phyloP scores from a whole-genome alignment of 2,888 invertebrate species.

The Zonitis immaculata region DNA sequence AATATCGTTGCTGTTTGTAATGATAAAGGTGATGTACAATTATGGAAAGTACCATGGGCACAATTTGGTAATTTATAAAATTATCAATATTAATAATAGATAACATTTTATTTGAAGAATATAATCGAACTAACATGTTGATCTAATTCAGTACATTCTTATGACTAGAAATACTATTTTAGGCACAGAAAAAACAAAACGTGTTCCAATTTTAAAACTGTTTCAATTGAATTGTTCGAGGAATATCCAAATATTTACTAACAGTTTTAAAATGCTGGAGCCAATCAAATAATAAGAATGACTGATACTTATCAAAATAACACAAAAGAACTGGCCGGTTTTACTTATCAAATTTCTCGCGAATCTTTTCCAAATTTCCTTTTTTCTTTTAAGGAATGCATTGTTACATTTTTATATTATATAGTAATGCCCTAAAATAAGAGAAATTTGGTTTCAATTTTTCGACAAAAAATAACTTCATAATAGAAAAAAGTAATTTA shows the following conservation, averaged over 20 bases:
- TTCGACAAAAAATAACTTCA: not conserved
- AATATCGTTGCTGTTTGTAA: slow-evolving; percentile 40
- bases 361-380: not conserved
- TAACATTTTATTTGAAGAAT: slow-evolving; percentile 41
- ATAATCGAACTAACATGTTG: slow-evolving; percentile 38
- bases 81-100: slow-evolving; percentile 26
- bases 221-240: not conserved
- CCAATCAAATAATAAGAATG: slow-evolving; percentile 25
- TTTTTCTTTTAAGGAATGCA: slow-evolving; percentile 27
- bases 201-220: slow-evolving; percentile 17
- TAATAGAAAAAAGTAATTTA: not conserved
- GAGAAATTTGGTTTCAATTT: not conserved
- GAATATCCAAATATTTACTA: not conserved
- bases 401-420: slow-evolving; percentile 2
- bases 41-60: slow-evolving; percentile 46
- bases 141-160: slow-evolving; percentile 46
- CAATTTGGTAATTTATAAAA: slow-evolving; percentile 16
- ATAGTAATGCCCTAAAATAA: slow-evolving; percentile 5
- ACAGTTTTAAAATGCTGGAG: slow-evolving; percentile 13
- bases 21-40: slow-evolving; percentile 38
- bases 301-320: slow-evolving; percentile 12
- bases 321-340: slow-evolving; percentile 28
- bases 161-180: slow-evolving; percentile 47
- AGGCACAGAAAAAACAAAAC: slow-evolving; percentile 21
- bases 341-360: no score